Percentiles rank a stretch among this genome's conserved stretches.
Conservation (phyloP, 2,888 invertebrate species). For the Cetonia aurata region DNA sequence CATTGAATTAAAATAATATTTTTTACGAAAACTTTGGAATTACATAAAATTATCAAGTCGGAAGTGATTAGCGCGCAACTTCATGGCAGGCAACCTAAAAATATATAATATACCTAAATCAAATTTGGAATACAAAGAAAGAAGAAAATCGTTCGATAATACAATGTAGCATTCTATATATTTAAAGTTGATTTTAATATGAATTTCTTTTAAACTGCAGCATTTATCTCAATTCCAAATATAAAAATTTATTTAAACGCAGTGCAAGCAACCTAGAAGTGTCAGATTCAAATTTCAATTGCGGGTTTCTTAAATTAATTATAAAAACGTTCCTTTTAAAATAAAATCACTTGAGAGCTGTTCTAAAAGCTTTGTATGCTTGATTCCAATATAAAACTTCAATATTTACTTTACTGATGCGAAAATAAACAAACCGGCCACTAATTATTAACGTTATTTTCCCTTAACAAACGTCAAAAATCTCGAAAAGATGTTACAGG, state of each 20-base stretch:
- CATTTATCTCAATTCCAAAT: no score
- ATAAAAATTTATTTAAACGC: no score
- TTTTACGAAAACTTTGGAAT: conserved; percentile 4
- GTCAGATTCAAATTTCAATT: no score
- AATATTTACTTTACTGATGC: not conserved
- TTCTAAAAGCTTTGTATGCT: no score
- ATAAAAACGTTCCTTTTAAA: no score
- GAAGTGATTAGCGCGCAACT: not conserved
- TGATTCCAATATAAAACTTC: not conserved
- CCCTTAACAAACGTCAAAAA: conserved; percentile 42
- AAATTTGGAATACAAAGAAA: not conserved
- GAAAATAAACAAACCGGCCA: conserved; percentile 40
- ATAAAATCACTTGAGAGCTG: no score
- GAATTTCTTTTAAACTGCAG: no score
- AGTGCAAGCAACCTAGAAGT: no score
- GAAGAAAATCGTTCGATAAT: not conserved
- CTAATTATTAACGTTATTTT: conserved; percentile 49
- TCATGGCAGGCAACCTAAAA: not conserved
- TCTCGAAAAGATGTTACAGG: conserved; percentile 37
- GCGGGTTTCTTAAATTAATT: no score
- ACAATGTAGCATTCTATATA: not conserved
- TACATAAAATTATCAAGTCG: conserved; percentile 6
- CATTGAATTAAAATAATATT: conserved; percentile 51
- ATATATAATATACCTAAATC: not conserved
- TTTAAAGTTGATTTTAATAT: no score